Evolutionary conservation across 2,888 invertebrate genomes (phyloP).

Genomic region (Eupithecia dodoneata): DNA sequence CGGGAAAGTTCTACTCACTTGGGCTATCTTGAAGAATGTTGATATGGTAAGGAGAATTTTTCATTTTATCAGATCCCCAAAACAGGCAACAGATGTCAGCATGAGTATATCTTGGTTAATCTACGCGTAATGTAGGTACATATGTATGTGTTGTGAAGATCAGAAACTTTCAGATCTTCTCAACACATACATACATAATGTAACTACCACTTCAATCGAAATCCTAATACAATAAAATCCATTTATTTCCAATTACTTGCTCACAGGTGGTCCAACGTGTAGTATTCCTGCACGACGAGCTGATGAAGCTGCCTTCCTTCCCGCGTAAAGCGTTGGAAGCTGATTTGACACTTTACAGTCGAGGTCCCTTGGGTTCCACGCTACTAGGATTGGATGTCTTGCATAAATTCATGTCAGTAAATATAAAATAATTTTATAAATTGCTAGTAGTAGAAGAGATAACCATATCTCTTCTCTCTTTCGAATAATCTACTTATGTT

Average conservation of each 20-base stretch:
- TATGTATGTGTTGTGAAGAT: no score
- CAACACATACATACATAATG: no score
- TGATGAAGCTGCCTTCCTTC: slow-evolving; percentile 99
- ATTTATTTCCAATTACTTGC: background rate
- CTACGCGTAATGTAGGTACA: no score
- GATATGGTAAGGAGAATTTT: slow-evolving; percentile 87
- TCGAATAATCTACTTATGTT: background rate
- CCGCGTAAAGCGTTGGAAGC: slow-evolving; percentile 99
- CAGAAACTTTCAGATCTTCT: no score
- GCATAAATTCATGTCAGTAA: slow-evolving; percentile 94
- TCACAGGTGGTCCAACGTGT: slow-evolving; percentile 96
- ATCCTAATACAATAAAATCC: background rate
- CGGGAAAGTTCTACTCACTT: slow-evolving; percentile 96
- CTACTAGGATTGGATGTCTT: slow-evolving; percentile 96
- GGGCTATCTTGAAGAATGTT: slow-evolving; percentile 96
- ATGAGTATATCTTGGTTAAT: no score
- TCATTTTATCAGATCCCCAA: no score
- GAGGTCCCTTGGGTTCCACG: slow-evolving; percentile 95
- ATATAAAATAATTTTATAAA: background rate
- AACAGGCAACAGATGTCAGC: no score
- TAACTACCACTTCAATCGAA: background rate
- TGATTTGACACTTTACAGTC: slow-evolving; percentile 95
- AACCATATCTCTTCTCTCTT: background rate
- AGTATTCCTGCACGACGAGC: slow-evolving; percentile 98
- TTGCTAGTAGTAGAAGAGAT: background rate